Base-by-base conservation (phyloP, 2,797 vertebrate genomes). In the Fundulus diaphanus region DNA sequence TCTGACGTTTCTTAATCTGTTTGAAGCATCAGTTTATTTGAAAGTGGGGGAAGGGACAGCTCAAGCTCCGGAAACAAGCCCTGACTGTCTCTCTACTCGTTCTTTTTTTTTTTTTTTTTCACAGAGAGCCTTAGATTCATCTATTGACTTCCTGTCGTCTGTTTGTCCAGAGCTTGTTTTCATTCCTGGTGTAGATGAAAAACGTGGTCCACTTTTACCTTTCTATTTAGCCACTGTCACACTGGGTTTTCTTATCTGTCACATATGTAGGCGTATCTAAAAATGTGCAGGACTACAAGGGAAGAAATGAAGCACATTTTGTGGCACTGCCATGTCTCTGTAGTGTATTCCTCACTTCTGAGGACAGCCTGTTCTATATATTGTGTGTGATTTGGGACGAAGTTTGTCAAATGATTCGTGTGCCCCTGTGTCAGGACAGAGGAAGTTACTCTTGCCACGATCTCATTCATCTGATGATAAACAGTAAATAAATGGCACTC, bases 61-160 rank as follows among this genome's bases (percentile, higher is more conserved):
- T 11, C 15, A 48, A 15, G 27, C 42, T 44, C 24, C 29, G 16
- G 44, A 44, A 72, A 8, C 11, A 44, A 65, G 24, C 42, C 5
- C 29, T 11, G 22, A 24, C 40, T 6, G 57, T 35, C 29, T 63
- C 71, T 72, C 42, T 8, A n/a, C 22, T 49, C 1, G 42, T 5
- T n/a, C n/a, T n/a, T n/a, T n/a, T n/a, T n/a, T 63, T 49, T 52
- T 48, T 72, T n/a, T 63, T 49, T 52, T 48, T 72, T 63, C 31
- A n/a, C 42, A 59, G 15, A 49, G 27, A 63, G n/a, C 42, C 20
- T 29, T 16, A 54, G 49, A 67, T 63, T 74, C 27, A 31, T 27
- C 24, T 37, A 65, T 73, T 18, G 52, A 57, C 70, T 57, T 49
- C 11, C 18, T 67, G 35, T 42, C 48, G 5, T 74, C 29, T 66